These are phyloP conservation scores for Willisornis vidua DNA, from an alignment of 2,113 vertebrate genomes.

Conservation along the genomic window DNA sequence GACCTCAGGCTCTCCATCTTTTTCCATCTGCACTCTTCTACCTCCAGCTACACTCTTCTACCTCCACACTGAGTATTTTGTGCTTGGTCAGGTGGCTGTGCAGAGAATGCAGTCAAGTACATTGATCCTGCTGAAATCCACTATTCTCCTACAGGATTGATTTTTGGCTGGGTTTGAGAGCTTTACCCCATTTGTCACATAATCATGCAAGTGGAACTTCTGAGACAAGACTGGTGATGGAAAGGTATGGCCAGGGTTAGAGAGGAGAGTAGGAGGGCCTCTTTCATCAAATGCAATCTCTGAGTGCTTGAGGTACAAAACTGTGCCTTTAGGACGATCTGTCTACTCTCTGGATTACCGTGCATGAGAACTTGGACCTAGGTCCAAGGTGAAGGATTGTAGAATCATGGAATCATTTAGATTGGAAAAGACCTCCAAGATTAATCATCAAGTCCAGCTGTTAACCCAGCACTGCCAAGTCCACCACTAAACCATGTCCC, in stretches of 20 bases:
- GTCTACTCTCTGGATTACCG: background rate
- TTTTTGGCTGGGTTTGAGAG: background rate
- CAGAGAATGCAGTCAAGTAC: rapidly evolving
- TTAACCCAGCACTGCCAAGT: background rate
- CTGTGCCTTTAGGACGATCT: background rate
- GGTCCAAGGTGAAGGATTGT: background rate
- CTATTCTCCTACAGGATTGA: background rate
- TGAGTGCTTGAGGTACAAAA: background rate
- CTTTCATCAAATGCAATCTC: background rate
- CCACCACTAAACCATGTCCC: background rate
- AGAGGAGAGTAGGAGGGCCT: background rate
- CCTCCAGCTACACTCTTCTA: background rate
- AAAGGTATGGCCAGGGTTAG: background rate
- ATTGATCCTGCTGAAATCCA: background rate
- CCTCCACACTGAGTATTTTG: background rate
- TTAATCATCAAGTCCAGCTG: background rate
- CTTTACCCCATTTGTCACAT: rapidly evolving
- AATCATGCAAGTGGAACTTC: rapidly evolving
- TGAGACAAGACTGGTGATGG: background rate
- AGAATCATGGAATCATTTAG: background rate
- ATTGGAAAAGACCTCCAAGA: background rate
- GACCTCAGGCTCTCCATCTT: background rate
- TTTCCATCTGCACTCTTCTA: background rate
- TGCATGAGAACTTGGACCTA: background rate
- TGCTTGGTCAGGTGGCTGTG: background rate